Evolutionary conservation across 2,113 vertebrate genomes (phyloP), one percentile per base, ranked within the genome.

Genomic region (Bettongia penicillata): DNA sequence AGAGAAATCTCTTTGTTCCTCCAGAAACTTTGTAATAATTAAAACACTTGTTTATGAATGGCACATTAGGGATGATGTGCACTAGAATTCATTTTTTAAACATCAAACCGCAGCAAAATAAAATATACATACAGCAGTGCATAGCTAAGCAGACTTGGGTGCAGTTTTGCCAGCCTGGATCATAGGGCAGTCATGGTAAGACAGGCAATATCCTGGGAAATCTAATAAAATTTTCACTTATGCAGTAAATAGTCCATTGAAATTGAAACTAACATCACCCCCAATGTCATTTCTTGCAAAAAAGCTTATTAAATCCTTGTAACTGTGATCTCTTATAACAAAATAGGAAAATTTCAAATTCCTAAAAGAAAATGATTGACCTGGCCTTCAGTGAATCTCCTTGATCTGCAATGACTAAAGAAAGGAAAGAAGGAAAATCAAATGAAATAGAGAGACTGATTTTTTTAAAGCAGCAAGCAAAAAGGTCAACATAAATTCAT

Each of bases 31-130:
- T 57, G 0, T 93, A 50, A 51, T 50, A 37, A 95, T 90, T 50
- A 47, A 51, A 90, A 1, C 94, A 48, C 93, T 93, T 94, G 50
- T 94, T 94, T 94, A 90, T 49, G 89, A 94, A 89, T 95, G 51
- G 22, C 25, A 49, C n/a, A 51, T 90, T 57, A 53, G 91, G 51
- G 84, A 89, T 57, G 28, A 93, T 94, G 43, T 31, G 52, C 51
- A 96, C 61, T 53, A 93, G 48, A 94, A 93, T 94, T 95, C 93
- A 91, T 93, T 93, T 97, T 96, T 93, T 57, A 95, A 93, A 93
- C 12, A 94, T 91, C 48, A 92, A 92, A 90, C 10, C n/a, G 31
- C 90, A 94, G n/a, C 37, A 95, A 97, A 96, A 52, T 84, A 91
- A 91, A 94, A 94, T 43, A 84, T 84, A 23, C n/a, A 84, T 43